Evolutionary conservation across 2,113 vertebrate species (phyloP).

Genomic region (Acinonyx jubatus): DNA sequence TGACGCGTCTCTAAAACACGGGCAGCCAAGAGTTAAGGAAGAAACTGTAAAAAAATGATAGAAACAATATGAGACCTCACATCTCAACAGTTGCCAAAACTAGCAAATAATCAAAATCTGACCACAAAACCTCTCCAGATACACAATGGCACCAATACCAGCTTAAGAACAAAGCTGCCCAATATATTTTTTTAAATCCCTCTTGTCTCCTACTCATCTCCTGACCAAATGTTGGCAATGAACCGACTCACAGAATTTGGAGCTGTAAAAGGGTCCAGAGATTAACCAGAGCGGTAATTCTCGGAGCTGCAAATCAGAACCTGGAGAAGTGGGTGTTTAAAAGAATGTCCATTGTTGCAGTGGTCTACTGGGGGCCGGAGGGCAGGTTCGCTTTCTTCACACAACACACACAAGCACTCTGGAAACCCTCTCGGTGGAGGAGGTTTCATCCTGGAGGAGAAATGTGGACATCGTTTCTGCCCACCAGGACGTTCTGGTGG

Average conservation of each 20-base stretch:
- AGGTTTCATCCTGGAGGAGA: neutral
- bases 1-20: neutral
- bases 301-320: neutral
- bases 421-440: neutral
- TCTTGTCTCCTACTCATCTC: conserved; percentile 56
- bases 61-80: conserved; percentile 78
- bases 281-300: conserved; percentile 14
- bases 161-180: conserved; percentile 74
- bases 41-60: conserved; percentile 75
- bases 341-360: neutral
- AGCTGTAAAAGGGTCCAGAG: conserved; percentile 41
- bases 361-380: neutral
- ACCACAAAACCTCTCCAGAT: conserved; percentile 75
- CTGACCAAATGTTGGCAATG: conserved; percentile 68
- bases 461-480: neutral
- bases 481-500: neutral
- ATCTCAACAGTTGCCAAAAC: conserved; percentile 73
- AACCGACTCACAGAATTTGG: neutral
- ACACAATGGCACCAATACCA: conserved; percentile 57
- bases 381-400: neutral
- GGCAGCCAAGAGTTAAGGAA: conserved; percentile 72
- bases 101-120: conserved; percentile 80
- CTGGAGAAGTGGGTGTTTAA: neutral
- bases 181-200: conserved; percentile 59
- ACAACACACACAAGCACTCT: neutral